A percentile compares a stretch with the other conserved stretches of the same genome.
Conservation (phyloP, 2,797 vertebrate genomes). For the Crenuchus spilurus region DNA sequence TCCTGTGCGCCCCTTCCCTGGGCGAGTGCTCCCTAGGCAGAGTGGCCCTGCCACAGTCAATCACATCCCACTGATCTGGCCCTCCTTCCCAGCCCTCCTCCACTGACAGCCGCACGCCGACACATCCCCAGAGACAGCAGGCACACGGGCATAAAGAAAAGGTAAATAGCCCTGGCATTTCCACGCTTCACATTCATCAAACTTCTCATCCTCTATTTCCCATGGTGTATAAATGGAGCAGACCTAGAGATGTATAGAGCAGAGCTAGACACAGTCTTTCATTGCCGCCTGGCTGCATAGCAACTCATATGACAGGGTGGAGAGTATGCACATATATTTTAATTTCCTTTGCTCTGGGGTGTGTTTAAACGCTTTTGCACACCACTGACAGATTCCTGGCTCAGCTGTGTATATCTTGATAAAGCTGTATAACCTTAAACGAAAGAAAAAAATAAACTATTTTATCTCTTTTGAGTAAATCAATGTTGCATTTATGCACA, state of each 20-base stretch:
- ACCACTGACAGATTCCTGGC: slow-evolving; percentile 13
- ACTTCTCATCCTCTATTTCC: slow-evolving; percentile 67
- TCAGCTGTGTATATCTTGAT: not conserved
- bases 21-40: not conserved
- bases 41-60: slow-evolving; percentile 10
- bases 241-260: slow-evolving; percentile 60
- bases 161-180: slow-evolving; percentile 62
- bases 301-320: slow-evolving; percentile 58
- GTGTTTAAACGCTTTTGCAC: not conserved
- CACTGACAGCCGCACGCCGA: slow-evolving; percentile 41
- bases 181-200: slow-evolving; percentile 64
- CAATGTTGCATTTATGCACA: slow-evolving; percentile 1
- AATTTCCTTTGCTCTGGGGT: slow-evolving; percentile 54
- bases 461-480: slow-evolving; percentile 2
- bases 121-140: slow-evolving; percentile 45
- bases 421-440: slow-evolving; percentile 11
- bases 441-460: not conserved
- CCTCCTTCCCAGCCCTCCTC: not conserved
- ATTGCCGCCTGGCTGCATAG: slow-evolving; percentile 63
- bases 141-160: slow-evolving; percentile 44
- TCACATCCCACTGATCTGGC: slow-evolving; percentile 8
- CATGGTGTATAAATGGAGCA: slow-evolving; percentile 59
- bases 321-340: slow-evolving; percentile 70
- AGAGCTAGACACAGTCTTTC: slow-evolving; percentile 66
- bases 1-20: not conserved